These are phyloP conservation scores for Abramis brama DNA, from an alignment of 2,113 vertebrate genomes.

Conservation along the genomic window DNA sequence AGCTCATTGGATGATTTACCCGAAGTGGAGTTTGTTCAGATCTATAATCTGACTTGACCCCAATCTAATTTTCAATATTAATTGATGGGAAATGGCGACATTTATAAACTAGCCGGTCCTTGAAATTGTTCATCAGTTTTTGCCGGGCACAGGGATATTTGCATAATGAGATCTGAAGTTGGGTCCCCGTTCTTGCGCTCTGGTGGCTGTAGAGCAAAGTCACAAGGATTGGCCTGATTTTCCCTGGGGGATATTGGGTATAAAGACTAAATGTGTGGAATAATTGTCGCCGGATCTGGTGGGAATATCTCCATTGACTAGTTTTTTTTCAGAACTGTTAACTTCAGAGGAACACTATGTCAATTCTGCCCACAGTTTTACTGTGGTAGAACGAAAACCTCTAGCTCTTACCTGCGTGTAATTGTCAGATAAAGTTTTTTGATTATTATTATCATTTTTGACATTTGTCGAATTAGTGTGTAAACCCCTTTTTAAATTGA, in stretches of 20 bases:
- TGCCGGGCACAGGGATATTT: neutral
- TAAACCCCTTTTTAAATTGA: neutral
- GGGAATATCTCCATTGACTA: neutral
- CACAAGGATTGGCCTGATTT: constrained; percentile 11
- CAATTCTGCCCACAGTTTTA: too few species aligned
- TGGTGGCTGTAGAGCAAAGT: neutral
- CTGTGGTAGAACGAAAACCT: neutral
- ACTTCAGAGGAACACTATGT: neutral
- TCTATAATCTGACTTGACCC: constrained; percentile 33
- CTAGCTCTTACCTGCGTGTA: neutral
- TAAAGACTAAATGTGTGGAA: neutral
- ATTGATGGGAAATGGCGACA: constrained; percentile 31
- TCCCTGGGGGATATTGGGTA: neutral
- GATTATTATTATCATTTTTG: neutral
- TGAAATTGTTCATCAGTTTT: constrained; percentile 36
- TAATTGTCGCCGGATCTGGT: neutral
- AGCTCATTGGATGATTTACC: constrained; percentile 15
- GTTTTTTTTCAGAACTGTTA: neutral
- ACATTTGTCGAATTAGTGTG: neutral
- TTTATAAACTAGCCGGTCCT: constrained; percentile 16
- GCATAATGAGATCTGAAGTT: constrained; percentile 27
- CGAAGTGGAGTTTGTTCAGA: constrained; percentile 22
- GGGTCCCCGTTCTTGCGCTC: neutral
- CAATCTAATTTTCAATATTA: constrained; percentile 30
- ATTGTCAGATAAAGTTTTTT: neutral